A percentile compares a stretch with the other conserved stretches of the same genome.
phyloP scores from a whole-genome alignment of 2,113 vertebrate genomes.

The Galbula dea region DNA sequence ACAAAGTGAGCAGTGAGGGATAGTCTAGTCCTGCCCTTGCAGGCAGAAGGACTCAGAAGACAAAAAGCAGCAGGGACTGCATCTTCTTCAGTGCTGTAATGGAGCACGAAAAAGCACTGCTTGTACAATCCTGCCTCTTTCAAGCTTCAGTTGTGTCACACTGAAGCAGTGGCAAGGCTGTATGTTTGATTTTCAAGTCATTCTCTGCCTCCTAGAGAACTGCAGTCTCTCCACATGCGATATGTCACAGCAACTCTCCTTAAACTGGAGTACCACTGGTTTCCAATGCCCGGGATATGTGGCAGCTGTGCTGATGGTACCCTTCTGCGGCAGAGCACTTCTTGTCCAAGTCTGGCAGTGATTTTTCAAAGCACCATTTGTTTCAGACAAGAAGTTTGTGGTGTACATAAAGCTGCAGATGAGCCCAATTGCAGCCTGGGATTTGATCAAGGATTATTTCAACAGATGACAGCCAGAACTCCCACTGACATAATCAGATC shows the following conservation, averaged over 20 bases:
- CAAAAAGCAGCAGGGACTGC: not conserved
- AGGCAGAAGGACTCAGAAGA: not conserved
- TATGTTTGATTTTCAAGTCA: not conserved
- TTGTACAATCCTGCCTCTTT: not conserved
- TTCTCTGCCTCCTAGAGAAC: not conserved
- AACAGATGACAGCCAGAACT: constrained; percentile 39
- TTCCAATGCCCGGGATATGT: not conserved
- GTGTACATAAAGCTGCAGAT: constrained; percentile 13
- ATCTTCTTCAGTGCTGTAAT: not conserved
- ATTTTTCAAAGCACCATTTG: constrained; percentile 29
- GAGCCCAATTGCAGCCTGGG: not conserved
- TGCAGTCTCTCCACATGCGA: not conserved
- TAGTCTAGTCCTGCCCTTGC: not conserved
- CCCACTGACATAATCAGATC: constrained; percentile 32
- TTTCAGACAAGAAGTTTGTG: constrained; percentile 33
- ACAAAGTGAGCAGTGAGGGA: not conserved
- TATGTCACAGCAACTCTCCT: not conserved
- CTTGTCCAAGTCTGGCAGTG: not conserved
- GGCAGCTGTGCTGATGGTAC: not conserved
- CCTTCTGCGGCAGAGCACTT: not conserved
- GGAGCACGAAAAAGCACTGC: not conserved
- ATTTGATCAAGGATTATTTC: constrained; percentile 18
- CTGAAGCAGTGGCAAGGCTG: not conserved
- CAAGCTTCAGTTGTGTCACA: not conserved
- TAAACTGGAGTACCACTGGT: not conserved